Percentiles rank a stretch among this genome's conserved stretches.
These are phyloP conservation scores for Pocillopora verrucosa DNA, from an alignment of 64 coral and sea anemone genomes.

Conservation along the genomic window DNA sequence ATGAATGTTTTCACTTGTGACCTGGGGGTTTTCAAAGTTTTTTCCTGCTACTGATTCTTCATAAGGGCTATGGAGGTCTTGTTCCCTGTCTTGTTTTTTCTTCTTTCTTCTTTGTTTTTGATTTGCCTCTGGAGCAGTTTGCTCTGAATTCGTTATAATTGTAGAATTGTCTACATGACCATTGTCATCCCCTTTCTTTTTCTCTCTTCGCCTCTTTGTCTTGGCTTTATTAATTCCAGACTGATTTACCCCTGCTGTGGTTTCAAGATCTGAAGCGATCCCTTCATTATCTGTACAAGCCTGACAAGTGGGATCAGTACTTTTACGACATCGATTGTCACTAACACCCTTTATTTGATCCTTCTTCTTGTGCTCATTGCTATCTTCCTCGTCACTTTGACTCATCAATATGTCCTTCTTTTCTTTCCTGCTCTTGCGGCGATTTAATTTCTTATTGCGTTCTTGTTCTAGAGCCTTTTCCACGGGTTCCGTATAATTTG, in stretches of 20 bases:
- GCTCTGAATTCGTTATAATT: neutral
- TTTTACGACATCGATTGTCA: neutral
- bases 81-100: neutral
- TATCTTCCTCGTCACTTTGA: slow-evolving; percentile 13
- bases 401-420: neutral
- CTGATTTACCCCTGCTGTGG: neutral
- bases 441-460: neutral
- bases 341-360: neutral
- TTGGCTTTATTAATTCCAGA: slow-evolving; percentile 18
- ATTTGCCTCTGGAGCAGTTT: slow-evolving; percentile 17
- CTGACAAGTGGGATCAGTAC: neutral
- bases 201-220: slow-evolving; percentile 51
- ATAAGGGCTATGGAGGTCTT: neutral
- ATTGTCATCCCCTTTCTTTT: neutral
- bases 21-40: neutral
- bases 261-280: neutral
- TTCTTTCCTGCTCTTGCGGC: neutral
- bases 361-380: neutral
- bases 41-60: neutral
- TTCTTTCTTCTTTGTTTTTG: slow-evolving; percentile 19
- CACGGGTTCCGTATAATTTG: neutral
- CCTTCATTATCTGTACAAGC: neutral
- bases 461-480: neutral
- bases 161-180: neutral
- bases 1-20: neutral